Evolutionary conservation across 2,113 vertebrate species (phyloP), one percentile per base, ranked within the genome.

Genomic region (Conger conger): DNA sequence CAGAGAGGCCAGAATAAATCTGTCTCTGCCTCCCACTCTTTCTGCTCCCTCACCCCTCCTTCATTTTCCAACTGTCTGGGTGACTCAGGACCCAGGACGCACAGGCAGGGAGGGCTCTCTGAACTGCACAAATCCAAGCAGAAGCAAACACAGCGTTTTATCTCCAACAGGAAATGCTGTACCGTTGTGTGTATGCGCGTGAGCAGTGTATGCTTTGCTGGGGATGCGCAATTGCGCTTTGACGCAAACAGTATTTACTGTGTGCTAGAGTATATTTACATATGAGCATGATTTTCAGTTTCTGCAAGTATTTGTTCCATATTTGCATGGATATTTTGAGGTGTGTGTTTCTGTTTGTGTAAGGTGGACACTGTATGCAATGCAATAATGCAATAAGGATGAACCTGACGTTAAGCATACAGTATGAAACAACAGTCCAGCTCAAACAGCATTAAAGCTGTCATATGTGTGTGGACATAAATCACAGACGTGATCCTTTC

Each of bases 401-500:
- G n/a, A n/a, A n/a, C n/a, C n/a, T n/a, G n/a, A n/a, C 36, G 81
- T 53, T 81, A n/a, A 86, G 18, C 68, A n/a, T 68, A 77, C 13
- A 73, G 27, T 73, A 63, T 82, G 84, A 86, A 91, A 90, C 85
- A 87, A 23, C 79, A 79, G 85, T 87, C 63, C 82, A 77, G 85
- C 83, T 87, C 86, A 87, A 90, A 86, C 76, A 35, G 86, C 91
- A 89, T 92, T 88, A 91, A 89, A 92, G 88, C 83, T 53, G 78
- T 81, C 68, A 38, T 86, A 76, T 85, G 84, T 85, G 84, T 85
- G 87, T 85, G 5, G 91, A 93, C 90, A 88, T 84, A 89, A 93
- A 94, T 92, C 90, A 90, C 87, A 85, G 88, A 85, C 89, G 87
- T 86, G 88, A 91, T 92, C 91, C 88, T 89, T 92, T 92, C 90